Evolutionary conservation across 2,797 vertebrate genomes (phyloP).

Genomic region (Avahi laniger): DNA sequence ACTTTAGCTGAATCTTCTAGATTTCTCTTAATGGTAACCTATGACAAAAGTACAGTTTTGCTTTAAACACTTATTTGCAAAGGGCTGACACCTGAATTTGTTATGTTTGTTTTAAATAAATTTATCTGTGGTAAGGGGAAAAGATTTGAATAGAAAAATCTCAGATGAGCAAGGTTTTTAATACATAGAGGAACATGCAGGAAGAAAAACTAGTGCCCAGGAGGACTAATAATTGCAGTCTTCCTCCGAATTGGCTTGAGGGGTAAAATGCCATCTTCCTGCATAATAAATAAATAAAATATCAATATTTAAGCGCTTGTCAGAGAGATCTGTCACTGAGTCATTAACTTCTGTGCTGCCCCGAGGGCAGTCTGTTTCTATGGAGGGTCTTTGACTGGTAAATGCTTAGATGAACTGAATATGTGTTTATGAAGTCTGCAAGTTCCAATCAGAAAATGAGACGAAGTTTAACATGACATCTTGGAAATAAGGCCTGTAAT

Average conservation of each 20-base stretch:
- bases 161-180: background rate
- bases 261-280: constrained; percentile 75
- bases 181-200: constrained; percentile 16
- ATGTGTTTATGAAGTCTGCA: constrained; percentile 68
- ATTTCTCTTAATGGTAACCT: background rate
- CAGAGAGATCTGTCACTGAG: constrained; percentile 61
- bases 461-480: constrained; percentile 71
- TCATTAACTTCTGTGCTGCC: constrained; percentile 60
- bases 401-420: constrained; percentile 76
- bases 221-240: constrained; percentile 52
- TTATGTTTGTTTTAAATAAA: constrained; percentile 66
- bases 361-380: constrained; percentile 59
- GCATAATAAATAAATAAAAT: constrained; percentile 78
- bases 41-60: background rate
- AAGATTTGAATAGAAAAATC: background rate
- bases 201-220: constrained; percentile 2
- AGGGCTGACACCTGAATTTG: background rate
- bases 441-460: constrained; percentile 75
- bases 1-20: background rate
- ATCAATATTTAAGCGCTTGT: constrained; percentile 77
- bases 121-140: constrained; percentile 30
- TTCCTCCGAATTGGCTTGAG: constrained; percentile 67
- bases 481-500: background rate
- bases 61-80: constrained; percentile 1
- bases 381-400: constrained; percentile 69